These are phyloP conservation scores for Salvator merianae DNA, from an alignment of 2,113 vertebrate species.

Conservation along the genomic window DNA sequence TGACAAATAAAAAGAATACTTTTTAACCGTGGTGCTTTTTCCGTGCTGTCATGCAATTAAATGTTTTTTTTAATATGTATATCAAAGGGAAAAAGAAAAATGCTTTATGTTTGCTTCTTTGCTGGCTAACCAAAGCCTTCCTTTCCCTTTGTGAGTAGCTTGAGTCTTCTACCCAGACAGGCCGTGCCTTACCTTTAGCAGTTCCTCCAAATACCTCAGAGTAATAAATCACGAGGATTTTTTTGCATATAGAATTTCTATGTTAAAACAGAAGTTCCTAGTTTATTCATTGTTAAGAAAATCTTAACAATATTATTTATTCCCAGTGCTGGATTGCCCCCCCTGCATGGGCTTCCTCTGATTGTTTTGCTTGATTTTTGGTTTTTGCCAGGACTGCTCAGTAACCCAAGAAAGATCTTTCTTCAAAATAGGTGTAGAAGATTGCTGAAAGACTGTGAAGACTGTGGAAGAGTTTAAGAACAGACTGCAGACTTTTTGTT, in stretches of 20 bases:
- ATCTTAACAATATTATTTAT: slow-evolving; percentile 92
- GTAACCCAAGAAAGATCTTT: slow-evolving; percentile 81
- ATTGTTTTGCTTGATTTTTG: slow-evolving; percentile 58
- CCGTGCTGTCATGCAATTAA: slow-evolving; percentile 98
- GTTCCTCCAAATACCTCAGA: slow-evolving; percentile 99
- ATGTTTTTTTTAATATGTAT: slow-evolving; percentile 91
- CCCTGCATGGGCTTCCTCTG: slow-evolving; percentile 59
- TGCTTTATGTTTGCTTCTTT: slow-evolving; percentile 83
- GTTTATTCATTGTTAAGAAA: slow-evolving; percentile 93
- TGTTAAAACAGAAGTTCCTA: slow-evolving; percentile 93
- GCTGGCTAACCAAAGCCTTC: slow-evolving; percentile 96
- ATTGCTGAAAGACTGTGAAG: slow-evolving; percentile 78
- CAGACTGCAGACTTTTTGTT: slow-evolving; percentile 76
- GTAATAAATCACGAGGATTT: slow-evolving; percentile 96
- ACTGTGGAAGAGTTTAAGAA: slow-evolving; percentile 74
- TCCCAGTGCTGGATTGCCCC: slow-evolving; percentile 82
- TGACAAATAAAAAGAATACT: slow-evolving; percentile 89
- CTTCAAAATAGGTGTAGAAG: slow-evolving; percentile 79
- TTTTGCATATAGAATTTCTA: slow-evolving; percentile 95
- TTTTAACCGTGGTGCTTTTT: slow-evolving; percentile 97
- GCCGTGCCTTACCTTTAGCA: slow-evolving; percentile 94
- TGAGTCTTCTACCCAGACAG: slow-evolving; percentile 78
- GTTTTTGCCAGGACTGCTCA: slow-evolving; percentile 79
- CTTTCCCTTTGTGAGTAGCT: slow-evolving; percentile 62
- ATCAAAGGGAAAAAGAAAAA: slow-evolving; percentile 90